These are phyloP conservation scores for Rhinolophus ferrumequinum DNA, from an alignment of 2,113 vertebrate genomes.

Conservation along the genomic window DNA sequence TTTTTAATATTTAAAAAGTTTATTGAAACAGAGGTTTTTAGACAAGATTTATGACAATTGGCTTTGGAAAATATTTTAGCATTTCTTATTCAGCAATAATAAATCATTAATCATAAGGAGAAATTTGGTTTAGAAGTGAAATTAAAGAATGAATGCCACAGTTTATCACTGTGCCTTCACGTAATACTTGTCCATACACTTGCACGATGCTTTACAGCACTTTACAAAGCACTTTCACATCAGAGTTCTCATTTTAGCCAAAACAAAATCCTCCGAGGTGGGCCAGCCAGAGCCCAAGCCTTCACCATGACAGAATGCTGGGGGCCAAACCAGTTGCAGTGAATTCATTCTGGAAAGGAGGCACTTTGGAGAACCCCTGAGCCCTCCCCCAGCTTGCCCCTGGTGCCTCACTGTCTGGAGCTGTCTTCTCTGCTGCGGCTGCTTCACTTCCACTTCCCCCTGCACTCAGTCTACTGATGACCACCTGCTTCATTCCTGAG, in stretches of 20 bases:
- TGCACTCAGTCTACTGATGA: not conserved
- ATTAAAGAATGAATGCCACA: not conserved
- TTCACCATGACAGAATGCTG: not conserved
- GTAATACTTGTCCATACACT: not conserved
- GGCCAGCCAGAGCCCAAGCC: not conserved
- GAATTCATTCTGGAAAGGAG: not conserved
- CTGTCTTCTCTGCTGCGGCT: not conserved
- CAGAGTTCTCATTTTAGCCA: not conserved
- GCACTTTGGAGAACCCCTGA: not conserved
- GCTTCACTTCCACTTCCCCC: not conserved
- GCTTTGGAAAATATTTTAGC: slow-evolving; percentile 29
- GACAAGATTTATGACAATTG: not conserved
- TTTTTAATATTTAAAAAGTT: slow-evolving; percentile 55
- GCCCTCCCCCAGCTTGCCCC: too few relatives aligned
- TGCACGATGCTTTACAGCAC: not conserved
- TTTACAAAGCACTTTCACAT: not conserved
- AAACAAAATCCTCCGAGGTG: not conserved
- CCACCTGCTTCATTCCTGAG: not conserved
- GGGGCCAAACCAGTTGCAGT: accelerated
- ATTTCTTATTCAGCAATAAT: slow-evolving; percentile 39
- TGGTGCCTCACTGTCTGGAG: accelerated
- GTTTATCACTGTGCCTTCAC: not conserved
- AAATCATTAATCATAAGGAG: not conserved
- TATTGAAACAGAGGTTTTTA: not conserved
- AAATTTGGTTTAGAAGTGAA: not conserved